A percentile compares a stretch with the other conserved stretches of the same genome.
These are phyloP conservation scores for Phalacrocorax brasilianus DNA, from an alignment of 2,113 vertebrate species.

Conservation along the genomic window DNA sequence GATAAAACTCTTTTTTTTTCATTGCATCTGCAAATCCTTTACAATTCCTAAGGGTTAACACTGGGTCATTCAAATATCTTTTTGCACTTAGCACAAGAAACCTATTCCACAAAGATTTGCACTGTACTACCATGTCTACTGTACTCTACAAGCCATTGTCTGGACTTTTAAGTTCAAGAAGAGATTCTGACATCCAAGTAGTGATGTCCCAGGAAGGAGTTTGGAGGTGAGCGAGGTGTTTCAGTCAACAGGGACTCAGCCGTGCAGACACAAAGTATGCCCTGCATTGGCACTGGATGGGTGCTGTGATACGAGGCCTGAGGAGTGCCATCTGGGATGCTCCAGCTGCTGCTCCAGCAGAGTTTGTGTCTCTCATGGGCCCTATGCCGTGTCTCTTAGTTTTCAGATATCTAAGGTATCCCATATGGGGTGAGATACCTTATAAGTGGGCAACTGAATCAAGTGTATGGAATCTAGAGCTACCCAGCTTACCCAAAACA, in stretches of 20 bases:
- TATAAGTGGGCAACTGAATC: neutral
- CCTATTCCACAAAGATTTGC: neutral
- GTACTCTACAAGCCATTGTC: neutral
- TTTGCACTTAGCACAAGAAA: neutral
- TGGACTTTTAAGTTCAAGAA: neutral
- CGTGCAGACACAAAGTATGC: neutral
- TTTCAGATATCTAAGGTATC: neutral
- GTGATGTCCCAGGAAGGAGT: neutral
- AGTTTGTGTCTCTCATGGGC: neutral
- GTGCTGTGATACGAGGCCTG: neutral
- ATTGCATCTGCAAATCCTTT: neutral
- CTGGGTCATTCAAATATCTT: rapidly evolving
- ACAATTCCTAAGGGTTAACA: neutral
- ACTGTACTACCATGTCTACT: neutral
- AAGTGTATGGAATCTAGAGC: neutral
- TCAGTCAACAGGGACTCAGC: neutral
- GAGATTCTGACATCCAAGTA: neutral
- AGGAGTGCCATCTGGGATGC: neutral
- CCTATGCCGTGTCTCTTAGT: neutral
- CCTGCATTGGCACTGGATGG: neutral
- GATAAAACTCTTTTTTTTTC: neutral
- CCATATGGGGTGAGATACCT: neutral
- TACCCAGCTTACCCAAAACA: neutral
- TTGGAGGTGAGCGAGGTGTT: neutral
- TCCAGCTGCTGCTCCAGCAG: neutral